Conservation (phyloP, 2,797 vertebrate genomes). For the Thripadectes ignobilis region DNA sequence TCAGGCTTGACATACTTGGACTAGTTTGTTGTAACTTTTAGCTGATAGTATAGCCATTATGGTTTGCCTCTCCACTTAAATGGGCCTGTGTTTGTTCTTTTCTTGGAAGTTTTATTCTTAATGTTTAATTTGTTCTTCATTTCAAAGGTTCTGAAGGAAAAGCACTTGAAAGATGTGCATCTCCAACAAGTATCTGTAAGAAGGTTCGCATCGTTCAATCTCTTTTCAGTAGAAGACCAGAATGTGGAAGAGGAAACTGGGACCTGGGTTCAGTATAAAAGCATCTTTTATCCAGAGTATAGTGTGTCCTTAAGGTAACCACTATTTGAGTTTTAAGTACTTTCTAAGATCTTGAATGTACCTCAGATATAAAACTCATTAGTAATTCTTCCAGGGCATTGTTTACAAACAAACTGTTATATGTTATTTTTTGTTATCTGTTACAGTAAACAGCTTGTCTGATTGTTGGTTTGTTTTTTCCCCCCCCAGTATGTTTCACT, state of each 20-base stretch:
- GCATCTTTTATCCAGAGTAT: constrained; percentile 86
- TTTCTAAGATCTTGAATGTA: not conserved
- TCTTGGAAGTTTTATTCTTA: not conserved
- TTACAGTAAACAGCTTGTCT: constrained; percentile 25
- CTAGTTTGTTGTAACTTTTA: not conserved
- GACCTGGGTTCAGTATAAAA: constrained; percentile 90
- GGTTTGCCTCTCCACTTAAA: not conserved
- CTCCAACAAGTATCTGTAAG: constrained; percentile 89
- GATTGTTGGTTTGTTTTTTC: not conserved
- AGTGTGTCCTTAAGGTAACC: constrained; percentile 88
- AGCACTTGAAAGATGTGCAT: constrained; percentile 82
- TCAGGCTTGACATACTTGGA: not conserved
- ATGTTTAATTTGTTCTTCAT: constrained; percentile 50
- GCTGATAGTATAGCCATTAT: not conserved
- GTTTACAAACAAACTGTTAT: constrained; percentile 4
- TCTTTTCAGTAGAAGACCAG: constrained; percentile 84
- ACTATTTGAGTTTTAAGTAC: constrained; percentile 4
- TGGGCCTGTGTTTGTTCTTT: not conserved
- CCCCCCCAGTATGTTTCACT: not conserved
- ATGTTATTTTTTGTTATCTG: constrained; percentile 18
- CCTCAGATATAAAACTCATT: not conserved
- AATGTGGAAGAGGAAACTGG: constrained; percentile 76
- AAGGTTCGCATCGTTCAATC: constrained; percentile 90
- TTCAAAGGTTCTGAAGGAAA: constrained; percentile 88
- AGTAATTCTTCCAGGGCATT: not conserved